phyloP scores from a whole-genome alignment of 2,797 vertebrate genomes.

The Adrianichthys oophorus region DNA sequence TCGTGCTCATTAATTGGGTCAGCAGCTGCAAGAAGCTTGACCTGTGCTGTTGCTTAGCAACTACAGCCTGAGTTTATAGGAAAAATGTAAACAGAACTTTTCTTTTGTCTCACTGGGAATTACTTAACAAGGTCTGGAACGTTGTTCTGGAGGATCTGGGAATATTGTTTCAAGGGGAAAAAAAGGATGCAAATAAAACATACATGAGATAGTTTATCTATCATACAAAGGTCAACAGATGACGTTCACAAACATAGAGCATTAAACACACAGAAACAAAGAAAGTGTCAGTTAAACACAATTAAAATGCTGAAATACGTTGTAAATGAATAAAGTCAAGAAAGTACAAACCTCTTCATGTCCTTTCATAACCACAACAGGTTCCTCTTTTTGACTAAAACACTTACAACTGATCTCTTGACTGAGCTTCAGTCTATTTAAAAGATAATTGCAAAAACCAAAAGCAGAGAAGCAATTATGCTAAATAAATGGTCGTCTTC shows the following conservation, averaged over 20 bases:
- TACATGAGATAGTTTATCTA: conserved; percentile 63
- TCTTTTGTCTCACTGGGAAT: conserved; percentile 21
- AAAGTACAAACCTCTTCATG: conserved; percentile 38
- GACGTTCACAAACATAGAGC: conserved; percentile 42
- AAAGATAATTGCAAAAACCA: conserved; percentile 41
- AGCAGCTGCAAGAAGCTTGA: conserved; percentile 67
- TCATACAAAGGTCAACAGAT: conserved; percentile 51
- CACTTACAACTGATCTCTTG: conserved; percentile 35
- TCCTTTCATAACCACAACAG: conserved; percentile 32
- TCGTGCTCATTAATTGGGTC: conserved; percentile 71
- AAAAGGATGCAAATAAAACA: not conserved
- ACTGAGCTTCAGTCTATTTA: conserved; percentile 38
- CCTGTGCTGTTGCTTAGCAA: conserved; percentile 74
- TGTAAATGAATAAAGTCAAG: conserved; percentile 21
- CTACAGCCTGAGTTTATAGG: conserved; percentile 50
- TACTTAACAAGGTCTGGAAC: conserved; percentile 26
- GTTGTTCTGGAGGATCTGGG: conserved; percentile 12
- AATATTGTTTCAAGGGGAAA: conserved; percentile 3
- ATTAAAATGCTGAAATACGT: conserved; percentile 26
- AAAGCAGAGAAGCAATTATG: conserved; percentile 50
- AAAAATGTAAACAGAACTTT: conserved; percentile 48
- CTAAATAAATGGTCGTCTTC: conserved; percentile 58
- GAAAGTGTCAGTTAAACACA: conserved; percentile 31
- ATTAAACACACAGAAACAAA: conserved; percentile 16
- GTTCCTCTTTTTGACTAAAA: conserved; percentile 49